A percentile compares a stretch with the other conserved stretches of the same genome.
Conservation (phyloP, 2,888 invertebrate genomes). For the Idaea biselata region DNA sequence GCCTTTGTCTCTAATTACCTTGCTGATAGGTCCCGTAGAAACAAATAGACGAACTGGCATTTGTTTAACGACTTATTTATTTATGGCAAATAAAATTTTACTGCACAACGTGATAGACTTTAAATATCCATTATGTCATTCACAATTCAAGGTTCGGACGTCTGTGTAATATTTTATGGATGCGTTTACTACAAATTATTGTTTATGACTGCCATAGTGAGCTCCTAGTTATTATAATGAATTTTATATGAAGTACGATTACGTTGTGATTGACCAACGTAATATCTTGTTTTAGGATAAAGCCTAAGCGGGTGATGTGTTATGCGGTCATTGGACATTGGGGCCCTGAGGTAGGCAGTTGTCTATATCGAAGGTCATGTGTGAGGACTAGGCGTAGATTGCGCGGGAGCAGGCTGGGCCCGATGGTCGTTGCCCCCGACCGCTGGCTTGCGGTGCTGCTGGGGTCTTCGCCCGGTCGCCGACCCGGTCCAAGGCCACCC, state of each 20-base stretch:
- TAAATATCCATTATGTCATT: slow-evolving; percentile 37
- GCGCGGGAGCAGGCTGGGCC: slow-evolving; percentile 58
- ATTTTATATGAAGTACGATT: neutral
- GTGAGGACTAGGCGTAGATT: slow-evolving; percentile 51
- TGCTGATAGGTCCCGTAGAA: slow-evolving; percentile 44
- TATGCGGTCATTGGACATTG: slow-evolving; percentile 24
- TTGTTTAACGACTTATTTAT: slow-evolving; percentile 48
- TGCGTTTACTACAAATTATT: slow-evolving; percentile 19
- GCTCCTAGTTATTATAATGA: slow-evolving; percentile 1
- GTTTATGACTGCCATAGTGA: slow-evolving; percentile 12
- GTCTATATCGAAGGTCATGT: slow-evolving; percentile 45
- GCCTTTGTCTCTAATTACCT: slow-evolving; percentile 47
- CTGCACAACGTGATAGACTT: slow-evolving; percentile 36
- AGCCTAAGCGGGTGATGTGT: slow-evolving; percentile 8
- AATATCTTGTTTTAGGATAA: neutral
- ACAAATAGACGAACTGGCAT: slow-evolving; percentile 31
- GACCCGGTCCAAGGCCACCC: slow-evolving; percentile 78
- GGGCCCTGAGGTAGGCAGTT: slow-evolving; percentile 36
- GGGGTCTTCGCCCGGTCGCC: slow-evolving; percentile 79
- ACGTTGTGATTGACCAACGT: neutral
- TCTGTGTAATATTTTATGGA: slow-evolving; percentile 35
- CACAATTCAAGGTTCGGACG: slow-evolving; percentile 46
- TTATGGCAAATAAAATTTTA: slow-evolving; percentile 57
- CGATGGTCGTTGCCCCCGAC: slow-evolving; percentile 77
- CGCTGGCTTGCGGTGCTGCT: slow-evolving; percentile 76